These are phyloP conservation scores for Caenorhabditis sulstoni DNA, from an alignment of 2,888 invertebrate genomes.

Conservation along the genomic window DNA sequence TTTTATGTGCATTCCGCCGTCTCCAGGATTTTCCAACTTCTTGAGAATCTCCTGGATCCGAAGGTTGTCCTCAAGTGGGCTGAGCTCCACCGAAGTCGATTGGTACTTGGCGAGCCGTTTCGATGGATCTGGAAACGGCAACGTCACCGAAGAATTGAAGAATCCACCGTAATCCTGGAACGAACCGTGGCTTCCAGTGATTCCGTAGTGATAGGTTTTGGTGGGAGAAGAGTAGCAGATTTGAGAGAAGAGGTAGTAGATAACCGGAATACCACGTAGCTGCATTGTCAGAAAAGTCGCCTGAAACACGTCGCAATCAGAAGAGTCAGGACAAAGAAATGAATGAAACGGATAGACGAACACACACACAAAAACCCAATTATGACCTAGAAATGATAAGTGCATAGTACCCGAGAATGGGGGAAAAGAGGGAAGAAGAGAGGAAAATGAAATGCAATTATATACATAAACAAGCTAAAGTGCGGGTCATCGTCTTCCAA, in stretches of 20 bases:
- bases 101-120: conserved; percentile 29
- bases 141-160: too few species aligned
- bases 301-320: conserved; percentile 5
- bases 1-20: conserved; percentile 21
- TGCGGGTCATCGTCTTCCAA: conserved; percentile 48
- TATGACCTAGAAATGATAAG: conserved; percentile 46
- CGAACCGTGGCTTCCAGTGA: conserved; percentile 8
- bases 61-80: conserved; percentile 33
- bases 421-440: neutral
- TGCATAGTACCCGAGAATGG: conserved; percentile 19
- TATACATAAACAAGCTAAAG: conserved; percentile 59
- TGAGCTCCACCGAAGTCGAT: conserved; percentile 31
- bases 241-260: conserved; percentile 37
- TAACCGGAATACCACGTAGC: conserved; percentile 25
- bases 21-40: conserved; percentile 34
- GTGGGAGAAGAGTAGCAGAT: neutral
- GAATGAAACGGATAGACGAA: neutral
- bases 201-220: conserved; percentile 38
- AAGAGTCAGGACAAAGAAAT: neutral
- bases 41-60: conserved; percentile 37
- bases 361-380: conserved; percentile 31
- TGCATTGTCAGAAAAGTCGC: conserved; percentile 25
- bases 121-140: conserved; percentile 27
- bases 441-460: conserved; percentile 48
- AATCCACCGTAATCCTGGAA: too few species aligned